Evolutionary conservation across 2,888 invertebrate species (phyloP).

Genomic region (Rhingia campestris): DNA sequence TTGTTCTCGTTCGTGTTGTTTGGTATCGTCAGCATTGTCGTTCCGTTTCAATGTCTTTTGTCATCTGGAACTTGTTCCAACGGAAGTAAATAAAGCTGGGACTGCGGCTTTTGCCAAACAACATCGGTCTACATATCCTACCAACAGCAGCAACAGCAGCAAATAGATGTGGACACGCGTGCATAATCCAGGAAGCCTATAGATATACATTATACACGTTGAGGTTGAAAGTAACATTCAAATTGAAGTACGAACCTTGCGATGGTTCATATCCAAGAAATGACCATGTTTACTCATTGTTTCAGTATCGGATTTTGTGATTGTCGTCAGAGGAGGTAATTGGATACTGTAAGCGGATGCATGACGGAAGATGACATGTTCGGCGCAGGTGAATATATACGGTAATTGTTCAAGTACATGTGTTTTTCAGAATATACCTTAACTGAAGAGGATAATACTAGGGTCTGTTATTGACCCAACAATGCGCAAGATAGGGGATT

Average conservation of each 20-base stretch:
- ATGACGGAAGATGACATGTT: slow-evolving; percentile 70
- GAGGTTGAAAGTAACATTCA: slow-evolving; percentile 14
- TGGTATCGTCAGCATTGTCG: slow-evolving; percentile 24
- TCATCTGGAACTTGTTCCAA: slow-evolving; percentile 69
- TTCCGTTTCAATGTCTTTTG: slow-evolving; percentile 69
- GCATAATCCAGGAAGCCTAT: slow-evolving; percentile 70
- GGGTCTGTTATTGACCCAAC: neutral
- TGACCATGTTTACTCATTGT: slow-evolving; percentile 66
- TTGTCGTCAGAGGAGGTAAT: slow-evolving; percentile 66
- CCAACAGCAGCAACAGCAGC: slow-evolving; percentile 21
- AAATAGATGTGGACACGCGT: slow-evolving; percentile 68
- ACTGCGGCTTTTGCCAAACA: slow-evolving; percentile 48
- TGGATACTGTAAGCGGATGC: slow-evolving; percentile 69
- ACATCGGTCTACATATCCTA: slow-evolving; percentile 24
- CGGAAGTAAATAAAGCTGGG: slow-evolving; percentile 66
- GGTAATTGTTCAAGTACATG: slow-evolving; percentile 48
- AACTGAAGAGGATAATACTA: slow-evolving; percentile 2
- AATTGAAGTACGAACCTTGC: slow-evolving; percentile 28
- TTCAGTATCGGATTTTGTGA: slow-evolving; percentile 44
- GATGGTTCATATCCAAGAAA: slow-evolving; percentile 24
- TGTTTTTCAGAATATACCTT: slow-evolving; percentile 9
- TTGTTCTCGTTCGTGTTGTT: slow-evolving; percentile 11
- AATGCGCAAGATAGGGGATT: slow-evolving; percentile 2
- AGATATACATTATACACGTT: slow-evolving; percentile 23
- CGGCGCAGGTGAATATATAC: slow-evolving; percentile 70